Conservation (phyloP, 2,797 vertebrate genomes). For the Molossus molossus region DNA sequence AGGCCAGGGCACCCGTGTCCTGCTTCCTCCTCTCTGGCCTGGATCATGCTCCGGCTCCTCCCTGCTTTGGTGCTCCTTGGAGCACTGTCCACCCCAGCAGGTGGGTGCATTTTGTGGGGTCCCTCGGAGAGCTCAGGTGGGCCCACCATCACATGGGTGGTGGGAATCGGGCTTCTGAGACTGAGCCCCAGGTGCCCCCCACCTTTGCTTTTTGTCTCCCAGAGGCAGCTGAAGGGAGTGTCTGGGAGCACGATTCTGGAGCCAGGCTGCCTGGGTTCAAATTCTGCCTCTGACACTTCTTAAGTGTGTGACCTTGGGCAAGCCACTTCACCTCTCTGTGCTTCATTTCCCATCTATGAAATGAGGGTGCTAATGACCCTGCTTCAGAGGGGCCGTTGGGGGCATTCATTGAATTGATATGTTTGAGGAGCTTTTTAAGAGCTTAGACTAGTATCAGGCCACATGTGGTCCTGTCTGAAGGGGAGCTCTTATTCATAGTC, state of each 20-base stretch:
- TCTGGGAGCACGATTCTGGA: not conserved
- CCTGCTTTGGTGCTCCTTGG: not conserved
- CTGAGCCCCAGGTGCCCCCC: too few relatives aligned
- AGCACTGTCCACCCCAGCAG: rapidly evolving
- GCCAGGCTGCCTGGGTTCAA: not conserved
- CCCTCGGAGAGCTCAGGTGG: not conserved
- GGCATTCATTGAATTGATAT: not conserved
- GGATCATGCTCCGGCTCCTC: not conserved
- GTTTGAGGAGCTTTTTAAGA: conserved; percentile 20
- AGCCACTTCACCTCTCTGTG: not conserved
- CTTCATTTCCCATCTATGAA: not conserved
- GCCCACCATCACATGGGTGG: too few relatives aligned
- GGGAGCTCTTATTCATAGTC: not conserved
- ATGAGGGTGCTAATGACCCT: not conserved
- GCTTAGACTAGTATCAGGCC: not conserved
- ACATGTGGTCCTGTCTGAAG: not conserved
- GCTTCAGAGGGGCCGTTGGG: not conserved
- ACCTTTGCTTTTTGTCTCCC: not conserved
- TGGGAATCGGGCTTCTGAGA: not conserved
- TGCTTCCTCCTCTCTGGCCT: not conserved
- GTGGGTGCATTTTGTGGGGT: not conserved
- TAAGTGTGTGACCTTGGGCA: not conserved
- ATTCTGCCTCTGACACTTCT: not conserved
- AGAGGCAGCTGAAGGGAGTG: not conserved
- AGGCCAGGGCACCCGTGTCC: not conserved